phyloP scores from a whole-genome alignment of 2,888 invertebrate species.

The Tuberolachnus salignus region DNA sequence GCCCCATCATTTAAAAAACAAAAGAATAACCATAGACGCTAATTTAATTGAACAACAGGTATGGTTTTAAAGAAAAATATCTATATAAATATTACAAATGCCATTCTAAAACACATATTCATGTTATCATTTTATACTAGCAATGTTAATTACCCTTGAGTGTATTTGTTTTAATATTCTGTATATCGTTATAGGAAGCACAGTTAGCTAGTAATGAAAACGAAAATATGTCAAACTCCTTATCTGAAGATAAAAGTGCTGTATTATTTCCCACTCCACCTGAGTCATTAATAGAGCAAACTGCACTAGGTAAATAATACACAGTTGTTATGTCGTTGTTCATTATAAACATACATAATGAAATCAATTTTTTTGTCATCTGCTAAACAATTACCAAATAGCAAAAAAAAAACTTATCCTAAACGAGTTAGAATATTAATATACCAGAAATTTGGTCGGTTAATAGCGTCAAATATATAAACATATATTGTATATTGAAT shows the following conservation, averaged over 20 bases:
- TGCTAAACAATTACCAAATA: constrained; percentile 35
- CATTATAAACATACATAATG: constrained; percentile 26
- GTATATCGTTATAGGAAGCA: constrained; percentile 38
- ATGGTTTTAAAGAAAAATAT: not conserved
- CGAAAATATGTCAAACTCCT: constrained; percentile 43
- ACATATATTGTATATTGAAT: not conserved
- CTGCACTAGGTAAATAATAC: constrained; percentile 45
- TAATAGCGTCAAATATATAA: not conserved
- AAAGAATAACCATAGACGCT: constrained; percentile 72
- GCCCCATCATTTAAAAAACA: constrained; percentile 98
- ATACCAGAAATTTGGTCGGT: constrained; percentile 37
- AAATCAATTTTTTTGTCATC: constrained; percentile 46
- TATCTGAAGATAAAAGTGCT: constrained; percentile 56
- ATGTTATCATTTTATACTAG: constrained; percentile 12
- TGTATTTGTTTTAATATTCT: constrained; percentile 36
- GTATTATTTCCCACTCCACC: constrained; percentile 54
- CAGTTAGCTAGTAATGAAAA: constrained; percentile 45
- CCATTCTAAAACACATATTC: not conserved
- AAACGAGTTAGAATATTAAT: constrained; percentile 49
- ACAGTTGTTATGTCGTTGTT: constrained; percentile 14
- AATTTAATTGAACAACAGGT: constrained; percentile 55
- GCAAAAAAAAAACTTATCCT: constrained; percentile 44
- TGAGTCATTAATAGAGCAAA: constrained; percentile 53
- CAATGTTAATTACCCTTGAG: constrained; percentile 22
- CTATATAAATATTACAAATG: not conserved